A percentile compares a stretch with the other conserved stretches of the same genome.
Evolutionary conservation across 2,797 vertebrate species (phyloP).

Genomic region (Sebastiscus albofasciatus): DNA sequence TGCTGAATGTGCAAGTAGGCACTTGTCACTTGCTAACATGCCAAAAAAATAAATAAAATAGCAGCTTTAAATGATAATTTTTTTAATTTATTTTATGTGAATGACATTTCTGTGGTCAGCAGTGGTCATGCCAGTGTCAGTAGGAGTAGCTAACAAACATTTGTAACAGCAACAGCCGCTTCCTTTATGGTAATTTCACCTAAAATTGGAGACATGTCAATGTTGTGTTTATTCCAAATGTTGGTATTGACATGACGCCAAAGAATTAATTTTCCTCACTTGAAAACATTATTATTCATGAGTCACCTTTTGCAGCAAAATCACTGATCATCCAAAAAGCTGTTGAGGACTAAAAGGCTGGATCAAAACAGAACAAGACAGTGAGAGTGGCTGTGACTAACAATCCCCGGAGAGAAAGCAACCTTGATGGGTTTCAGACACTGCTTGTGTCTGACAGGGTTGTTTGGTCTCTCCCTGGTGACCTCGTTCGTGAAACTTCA

Average conservation of each 20-base stretch:
- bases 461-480: constrained; percentile 56
- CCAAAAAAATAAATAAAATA: not conserved
- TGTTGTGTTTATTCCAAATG: constrained; percentile 47
- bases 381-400: constrained; percentile 52
- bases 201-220: constrained; percentile 44
- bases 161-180: constrained; percentile 9
- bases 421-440: constrained; percentile 72
- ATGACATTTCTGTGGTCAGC: not conserved
- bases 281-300: constrained; percentile 73
- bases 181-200: constrained; percentile 30
- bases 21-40: not conserved
- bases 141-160: not conserved
- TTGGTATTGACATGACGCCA: constrained; percentile 48
- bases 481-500: constrained; percentile 57
- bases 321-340: constrained; percentile 65
- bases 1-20: not conserved
- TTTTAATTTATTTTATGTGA: not conserved
- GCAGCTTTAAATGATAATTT: not conserved
- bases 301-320: constrained; percentile 68
- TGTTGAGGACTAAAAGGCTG: constrained; percentile 58
- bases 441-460: constrained; percentile 62
- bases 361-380: constrained; percentile 72
- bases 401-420: constrained; percentile 64
- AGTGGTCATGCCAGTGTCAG: not conserved
- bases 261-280: constrained; percentile 66